Evolutionary conservation across 35 echinoderm and acorn worm genomes (phyloP).

Genomic region (Hemicentrotus pulcherrimus): DNA sequence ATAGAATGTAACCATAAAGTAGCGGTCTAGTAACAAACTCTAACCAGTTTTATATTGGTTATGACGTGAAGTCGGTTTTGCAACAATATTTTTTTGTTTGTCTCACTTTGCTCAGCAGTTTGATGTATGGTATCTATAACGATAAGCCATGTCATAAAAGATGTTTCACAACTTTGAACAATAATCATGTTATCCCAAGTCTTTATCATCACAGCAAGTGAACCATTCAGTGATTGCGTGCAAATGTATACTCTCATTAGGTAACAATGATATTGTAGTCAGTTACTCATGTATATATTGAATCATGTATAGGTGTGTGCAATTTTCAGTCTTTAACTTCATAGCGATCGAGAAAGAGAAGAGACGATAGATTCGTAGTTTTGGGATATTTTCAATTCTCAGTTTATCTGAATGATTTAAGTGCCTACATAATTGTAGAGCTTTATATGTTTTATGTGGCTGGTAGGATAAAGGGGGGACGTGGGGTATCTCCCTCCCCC

Average conservation of each 20-base stretch:
- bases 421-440: conserved; percentile 48
- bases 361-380: neutral
- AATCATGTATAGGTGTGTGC: conserved; percentile 35
- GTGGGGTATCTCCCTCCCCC: neutral
- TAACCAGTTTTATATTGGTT: conserved; percentile 43
- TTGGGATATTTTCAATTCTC: neutral
- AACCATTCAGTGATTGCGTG: neutral
- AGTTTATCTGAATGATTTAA: conserved; percentile 43
- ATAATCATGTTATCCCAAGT: neutral
- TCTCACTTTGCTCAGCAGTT: conserved; percentile 9
- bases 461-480: neutral
- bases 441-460: conserved; percentile 54
- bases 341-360: conserved; percentile 29
- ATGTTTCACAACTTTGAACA: neutral
- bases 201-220: neutral
- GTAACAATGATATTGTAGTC: neutral
- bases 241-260: neutral
- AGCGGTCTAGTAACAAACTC: conserved; percentile 13
- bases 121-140: neutral
- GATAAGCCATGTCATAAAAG: neutral
- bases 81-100: conserved; percentile 44
- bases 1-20: conserved; percentile 1
- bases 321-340: conserved; percentile 34
- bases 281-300: conserved; percentile 23
- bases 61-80: conserved; percentile 41